phyloP scores from a whole-genome alignment of 1,140 invertebrate genomes.

The Mamestra configurata region DNA sequence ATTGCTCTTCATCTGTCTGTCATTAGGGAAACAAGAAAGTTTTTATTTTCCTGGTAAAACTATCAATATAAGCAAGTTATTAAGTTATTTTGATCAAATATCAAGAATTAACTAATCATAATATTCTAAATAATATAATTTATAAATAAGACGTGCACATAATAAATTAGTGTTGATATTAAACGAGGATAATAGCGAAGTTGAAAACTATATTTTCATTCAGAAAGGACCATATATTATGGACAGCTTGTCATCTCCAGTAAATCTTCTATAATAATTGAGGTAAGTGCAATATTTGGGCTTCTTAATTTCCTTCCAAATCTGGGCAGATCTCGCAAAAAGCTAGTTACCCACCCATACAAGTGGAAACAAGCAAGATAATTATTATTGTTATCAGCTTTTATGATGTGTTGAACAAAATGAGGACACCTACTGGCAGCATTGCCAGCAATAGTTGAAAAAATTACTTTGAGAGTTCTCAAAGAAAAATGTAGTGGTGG shows the following conservation, averaged over 20 bases:
- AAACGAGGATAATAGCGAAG: neutral
- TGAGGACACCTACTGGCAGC: neutral
- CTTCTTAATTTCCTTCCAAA: neutral
- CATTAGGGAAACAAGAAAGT: conserved; percentile 49
- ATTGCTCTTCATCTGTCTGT: neutral
- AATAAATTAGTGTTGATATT: neutral
- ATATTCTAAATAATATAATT: neutral
- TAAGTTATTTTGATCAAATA: conserved; percentile 10
- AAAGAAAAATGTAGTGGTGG: no score
- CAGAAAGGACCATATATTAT: conserved; percentile 24
- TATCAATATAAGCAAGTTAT: neutral
- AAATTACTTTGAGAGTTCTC: no score
- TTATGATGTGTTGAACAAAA: neutral
- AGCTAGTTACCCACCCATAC: neutral
- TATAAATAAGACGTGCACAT: neutral
- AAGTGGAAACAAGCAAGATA: neutral
- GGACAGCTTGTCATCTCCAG: conserved; percentile 10
- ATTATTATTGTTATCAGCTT: neutral
- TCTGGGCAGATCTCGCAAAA: neutral
- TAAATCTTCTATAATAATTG: conserved; percentile 10
- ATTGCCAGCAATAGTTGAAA: neutral
- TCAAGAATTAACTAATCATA: neutral
- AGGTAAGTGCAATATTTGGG: neutral
- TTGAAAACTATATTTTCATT: conserved; percentile 21
- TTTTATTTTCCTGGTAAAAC: conserved; percentile 21